Evolutionary conservation across 1,140 invertebrate species (phyloP).

Genomic region (Whitmania pigra): DNA sequence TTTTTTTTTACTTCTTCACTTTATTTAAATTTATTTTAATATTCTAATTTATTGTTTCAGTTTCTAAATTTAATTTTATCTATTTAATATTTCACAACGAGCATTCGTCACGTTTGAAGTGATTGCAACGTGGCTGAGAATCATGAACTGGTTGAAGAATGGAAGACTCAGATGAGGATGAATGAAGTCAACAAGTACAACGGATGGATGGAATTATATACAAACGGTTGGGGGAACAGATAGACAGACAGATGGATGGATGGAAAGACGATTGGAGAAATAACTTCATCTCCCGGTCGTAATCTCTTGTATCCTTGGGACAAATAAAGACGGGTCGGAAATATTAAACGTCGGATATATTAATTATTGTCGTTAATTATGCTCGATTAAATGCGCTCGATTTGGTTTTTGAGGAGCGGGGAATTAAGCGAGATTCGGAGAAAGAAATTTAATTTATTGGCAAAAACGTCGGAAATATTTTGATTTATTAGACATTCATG

Average conservation of each 20-base stretch:
- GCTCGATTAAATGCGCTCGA: too few relatives aligned
- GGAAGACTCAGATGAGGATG: neutral
- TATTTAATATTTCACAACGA: too few relatives aligned
- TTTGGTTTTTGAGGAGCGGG: neutral
- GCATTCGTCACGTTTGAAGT: too few relatives aligned
- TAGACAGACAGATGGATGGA: neutral
- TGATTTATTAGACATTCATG: constrained; percentile 15
- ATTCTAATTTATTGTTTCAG: too few relatives aligned
- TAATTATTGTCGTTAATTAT: too few relatives aligned
- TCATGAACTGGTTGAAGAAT: neutral
- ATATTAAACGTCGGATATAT: too few relatives aligned
- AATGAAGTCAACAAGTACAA: neutral
- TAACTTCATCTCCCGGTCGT: neutral
- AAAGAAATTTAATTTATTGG: constrained; percentile 14
- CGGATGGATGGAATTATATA: neutral
- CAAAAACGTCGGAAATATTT: constrained; percentile 10
- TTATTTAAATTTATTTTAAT: too few relatives aligned
- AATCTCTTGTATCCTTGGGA: too few relatives aligned
- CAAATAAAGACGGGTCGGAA: too few relatives aligned
- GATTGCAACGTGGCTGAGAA: neutral
- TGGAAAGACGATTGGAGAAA: neutral
- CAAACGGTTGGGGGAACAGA: neutral
- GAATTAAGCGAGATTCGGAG: constrained; percentile 5
- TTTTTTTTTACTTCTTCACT: too few relatives aligned
- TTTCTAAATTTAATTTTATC: too few relatives aligned